These are phyloP conservation scores for Pygoscelis adeliae DNA, from an alignment of 2,113 vertebrate species.

Conservation along the genomic window DNA sequence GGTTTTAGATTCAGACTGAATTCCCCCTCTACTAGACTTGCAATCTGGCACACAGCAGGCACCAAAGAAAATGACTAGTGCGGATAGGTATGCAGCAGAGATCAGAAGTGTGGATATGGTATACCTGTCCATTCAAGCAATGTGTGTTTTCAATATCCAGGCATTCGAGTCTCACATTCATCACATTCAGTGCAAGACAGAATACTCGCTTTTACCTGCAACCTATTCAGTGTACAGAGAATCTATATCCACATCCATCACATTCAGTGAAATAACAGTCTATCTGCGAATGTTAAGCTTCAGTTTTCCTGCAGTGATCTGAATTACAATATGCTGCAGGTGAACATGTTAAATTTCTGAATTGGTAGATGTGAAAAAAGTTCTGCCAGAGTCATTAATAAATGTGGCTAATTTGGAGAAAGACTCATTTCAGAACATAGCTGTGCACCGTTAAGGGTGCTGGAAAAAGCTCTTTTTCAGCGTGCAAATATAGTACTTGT, in stretches of 20 bases:
- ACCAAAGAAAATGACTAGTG: neutral
- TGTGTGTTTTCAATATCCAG: neutral
- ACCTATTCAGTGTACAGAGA: neutral
- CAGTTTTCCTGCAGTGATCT: neutral
- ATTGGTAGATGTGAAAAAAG: neutral
- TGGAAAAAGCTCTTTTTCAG: neutral
- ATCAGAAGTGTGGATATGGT: neutral
- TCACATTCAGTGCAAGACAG: constrained; percentile 31
- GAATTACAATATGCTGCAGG: constrained; percentile 26
- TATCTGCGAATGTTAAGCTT: constrained; percentile 36
- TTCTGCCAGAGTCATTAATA: constrained; percentile 40
- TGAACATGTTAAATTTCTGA: neutral
- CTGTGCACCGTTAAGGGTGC: neutral
- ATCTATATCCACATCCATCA: constrained; percentile 54
- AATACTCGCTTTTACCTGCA: constrained; percentile 42
- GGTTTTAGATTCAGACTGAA: neutral
- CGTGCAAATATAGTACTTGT: neutral
- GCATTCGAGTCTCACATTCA: constrained; percentile 15
- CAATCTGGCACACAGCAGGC: constrained; percentile 31
- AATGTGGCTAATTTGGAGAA: neutral
- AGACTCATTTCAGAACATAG: neutral
- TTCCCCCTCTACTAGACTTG: neutral
- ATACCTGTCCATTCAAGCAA: constrained; percentile 11
- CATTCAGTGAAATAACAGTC: constrained; percentile 10
- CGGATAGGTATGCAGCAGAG: neutral